These are phyloP conservation scores for Zoroaster sp. DNA, from an alignment of 53 echinoderm and acorn worm species.

Conservation along the genomic window DNA sequence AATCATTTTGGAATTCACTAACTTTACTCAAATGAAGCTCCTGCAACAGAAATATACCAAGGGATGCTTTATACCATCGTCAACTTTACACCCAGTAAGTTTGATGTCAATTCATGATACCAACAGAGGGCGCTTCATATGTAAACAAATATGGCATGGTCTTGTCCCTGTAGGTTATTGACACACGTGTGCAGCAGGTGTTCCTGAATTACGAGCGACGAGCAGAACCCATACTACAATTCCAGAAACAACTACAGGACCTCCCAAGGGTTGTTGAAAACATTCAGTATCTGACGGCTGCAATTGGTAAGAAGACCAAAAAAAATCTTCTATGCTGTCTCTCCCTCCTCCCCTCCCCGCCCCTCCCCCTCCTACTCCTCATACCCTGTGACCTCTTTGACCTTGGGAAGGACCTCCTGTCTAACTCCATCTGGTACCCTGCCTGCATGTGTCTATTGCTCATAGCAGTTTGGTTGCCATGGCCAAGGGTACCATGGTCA, in stretches of 20 bases:
- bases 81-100: no score
- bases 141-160: background rate
- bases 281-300: slow-evolving; percentile 60
- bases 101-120: no score
- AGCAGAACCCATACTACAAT: slow-evolving; percentile 56
- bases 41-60: no score
- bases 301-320: background rate
- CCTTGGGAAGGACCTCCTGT: background rate
- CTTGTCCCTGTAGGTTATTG: slow-evolving; percentile 43
- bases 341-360: background rate
- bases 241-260: slow-evolving; percentile 65
- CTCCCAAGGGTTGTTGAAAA: slow-evolving; percentile 68
- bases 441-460: background rate
- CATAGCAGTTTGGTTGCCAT: background rate
- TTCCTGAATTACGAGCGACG: slow-evolving; percentile 60
- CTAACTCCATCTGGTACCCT: background rate
- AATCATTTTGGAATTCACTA: no score
- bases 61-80: no score
- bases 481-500: background rate
- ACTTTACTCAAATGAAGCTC: no score
- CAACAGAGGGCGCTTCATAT: no score
- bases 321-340: background rate
- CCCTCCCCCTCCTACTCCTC: background rate
- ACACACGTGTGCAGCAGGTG: slow-evolving; percentile 54
- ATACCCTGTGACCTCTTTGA: background rate